Base-by-base conservation (phyloP, 2,113 vertebrate species). In the Chloropsis hardwickii region DNA sequence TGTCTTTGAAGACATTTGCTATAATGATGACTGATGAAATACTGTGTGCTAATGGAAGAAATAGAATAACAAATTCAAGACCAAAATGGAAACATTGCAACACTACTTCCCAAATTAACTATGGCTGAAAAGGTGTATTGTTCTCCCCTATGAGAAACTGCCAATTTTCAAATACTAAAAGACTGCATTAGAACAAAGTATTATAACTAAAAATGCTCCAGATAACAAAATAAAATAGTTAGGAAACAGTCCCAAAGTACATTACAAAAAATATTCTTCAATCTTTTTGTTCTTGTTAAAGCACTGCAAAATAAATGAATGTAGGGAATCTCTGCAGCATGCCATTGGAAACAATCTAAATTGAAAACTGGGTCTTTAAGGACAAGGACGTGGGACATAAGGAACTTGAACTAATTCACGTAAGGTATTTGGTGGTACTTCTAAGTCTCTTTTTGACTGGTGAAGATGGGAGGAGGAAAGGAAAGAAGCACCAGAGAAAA, bases 321-420 rank as follows among this genome's bases (percentile, higher is more conserved):
- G 29, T 56, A 33, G 0, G 4, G 23, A 12, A 66, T 71, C 23
- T 37, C 35, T 76, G 24, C 47, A 80, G 9, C 1, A 1, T n/a
- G 16, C 53, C 4, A 37, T 10, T 31, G 20, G 50, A 87, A 62
- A 45, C 19, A 62, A 66, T 10, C 25, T 57, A 86, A 86, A 48
- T 1, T 23, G 25, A 66, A 76, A 86, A 58, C 53, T n/a, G 4
- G 0, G 10, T 18, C n/a, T 45, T 81, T n/a, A 85, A 35, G 21
- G 21, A 51, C 4, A 70, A 62, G 11, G 0, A 0, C 25, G 14
- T 1, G 2, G 7, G 15, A 50, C 20, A 56, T 12, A 27, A 50
- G 35, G 21, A 29, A 60, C 21, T 48, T 65, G 20, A 69, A 77
- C 20, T 51, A 81, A 87, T 54, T 29, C 33, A n/a, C 2, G 1